phyloP scores from a whole-genome alignment of 2,888 invertebrate species.

The Meandrusa payeni region DNA sequence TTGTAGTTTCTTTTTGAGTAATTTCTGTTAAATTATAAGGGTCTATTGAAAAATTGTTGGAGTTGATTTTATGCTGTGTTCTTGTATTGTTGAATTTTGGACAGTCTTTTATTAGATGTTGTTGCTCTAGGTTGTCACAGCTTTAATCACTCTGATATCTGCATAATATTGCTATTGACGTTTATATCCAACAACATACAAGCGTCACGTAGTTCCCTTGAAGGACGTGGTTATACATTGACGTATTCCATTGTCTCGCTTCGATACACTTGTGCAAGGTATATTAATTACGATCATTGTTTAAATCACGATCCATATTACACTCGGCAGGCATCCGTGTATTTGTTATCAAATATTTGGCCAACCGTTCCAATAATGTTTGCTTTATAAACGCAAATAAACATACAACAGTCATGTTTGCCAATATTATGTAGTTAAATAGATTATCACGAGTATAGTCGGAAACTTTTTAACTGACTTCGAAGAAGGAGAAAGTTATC shows the following conservation, averaged over 20 bases:
- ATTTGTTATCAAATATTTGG: conserved; percentile 6
- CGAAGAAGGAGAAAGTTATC: too few relatives aligned
- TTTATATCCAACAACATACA: too few relatives aligned
- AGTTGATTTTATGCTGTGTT: too few relatives aligned
- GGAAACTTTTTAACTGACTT: background rate
- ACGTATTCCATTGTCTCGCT: background rate
- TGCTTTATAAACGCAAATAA: conserved; percentile 2
- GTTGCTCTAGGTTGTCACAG: too few relatives aligned
- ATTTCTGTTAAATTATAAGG: too few relatives aligned
- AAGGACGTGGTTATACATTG: background rate
- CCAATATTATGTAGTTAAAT: background rate
- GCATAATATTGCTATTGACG: too few relatives aligned
- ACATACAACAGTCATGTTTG: conserved; percentile 3
- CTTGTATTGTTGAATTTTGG: too few relatives aligned
- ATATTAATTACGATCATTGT: conserved; percentile 10
- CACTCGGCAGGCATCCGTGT: background rate
- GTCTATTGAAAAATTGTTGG: too few relatives aligned
- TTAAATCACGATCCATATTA: conserved; percentile 1
- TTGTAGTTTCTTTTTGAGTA: too few relatives aligned
- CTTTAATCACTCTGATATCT: too few relatives aligned
- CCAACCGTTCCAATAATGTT: background rate
- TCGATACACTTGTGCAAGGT: background rate
- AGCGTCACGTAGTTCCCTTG: too few relatives aligned
- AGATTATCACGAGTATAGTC: background rate
- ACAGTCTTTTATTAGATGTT: too few relatives aligned